Conservation (phyloP, 2,888 invertebrate species). For the Eugnorisma glareosa region DNA sequence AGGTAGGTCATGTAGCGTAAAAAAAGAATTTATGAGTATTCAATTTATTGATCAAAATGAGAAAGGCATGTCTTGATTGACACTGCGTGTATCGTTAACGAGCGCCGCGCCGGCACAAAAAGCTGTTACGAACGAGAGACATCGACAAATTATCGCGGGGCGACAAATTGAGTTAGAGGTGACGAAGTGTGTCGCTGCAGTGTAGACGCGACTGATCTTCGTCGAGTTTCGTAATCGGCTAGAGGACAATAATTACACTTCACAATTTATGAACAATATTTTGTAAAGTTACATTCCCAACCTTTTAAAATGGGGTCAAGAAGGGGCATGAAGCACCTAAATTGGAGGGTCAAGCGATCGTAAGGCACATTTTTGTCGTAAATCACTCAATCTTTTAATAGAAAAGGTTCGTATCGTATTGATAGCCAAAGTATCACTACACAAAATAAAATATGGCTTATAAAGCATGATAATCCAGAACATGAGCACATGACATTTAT, state of each 20-base stretch:
- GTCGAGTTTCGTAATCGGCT: constrained; percentile 47
- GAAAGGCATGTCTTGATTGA: constrained; percentile 67
- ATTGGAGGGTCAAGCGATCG: neutral
- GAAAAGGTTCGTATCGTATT: constrained; percentile 4
- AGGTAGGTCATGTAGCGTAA: constrained; percentile 5
- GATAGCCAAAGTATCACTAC: neutral
- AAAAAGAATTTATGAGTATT: constrained; percentile 36
- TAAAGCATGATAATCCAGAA: constrained; percentile 44
- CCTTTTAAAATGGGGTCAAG: neutral
- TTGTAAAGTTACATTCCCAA: neutral
- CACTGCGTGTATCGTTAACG: constrained; percentile 67
- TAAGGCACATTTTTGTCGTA: neutral
- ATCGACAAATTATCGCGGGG: constrained; percentile 75
- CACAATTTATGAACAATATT: constrained; percentile 8
- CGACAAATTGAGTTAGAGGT: constrained; percentile 78
- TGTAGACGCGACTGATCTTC: constrained; percentile 48
- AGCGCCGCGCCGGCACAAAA: constrained; percentile 61
- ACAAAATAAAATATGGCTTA: constrained; percentile 22
- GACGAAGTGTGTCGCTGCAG: constrained; percentile 60
- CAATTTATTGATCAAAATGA: constrained; percentile 54
- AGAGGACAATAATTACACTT: constrained; percentile 21
- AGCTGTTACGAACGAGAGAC: constrained; percentile 68
- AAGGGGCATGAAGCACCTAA: neutral
- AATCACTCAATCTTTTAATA: constrained; percentile 1
- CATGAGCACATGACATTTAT: constrained; percentile 55